phyloP scores from a whole-genome alignment of 2,113 vertebrate species.

The Mixornis gularis region DNA sequence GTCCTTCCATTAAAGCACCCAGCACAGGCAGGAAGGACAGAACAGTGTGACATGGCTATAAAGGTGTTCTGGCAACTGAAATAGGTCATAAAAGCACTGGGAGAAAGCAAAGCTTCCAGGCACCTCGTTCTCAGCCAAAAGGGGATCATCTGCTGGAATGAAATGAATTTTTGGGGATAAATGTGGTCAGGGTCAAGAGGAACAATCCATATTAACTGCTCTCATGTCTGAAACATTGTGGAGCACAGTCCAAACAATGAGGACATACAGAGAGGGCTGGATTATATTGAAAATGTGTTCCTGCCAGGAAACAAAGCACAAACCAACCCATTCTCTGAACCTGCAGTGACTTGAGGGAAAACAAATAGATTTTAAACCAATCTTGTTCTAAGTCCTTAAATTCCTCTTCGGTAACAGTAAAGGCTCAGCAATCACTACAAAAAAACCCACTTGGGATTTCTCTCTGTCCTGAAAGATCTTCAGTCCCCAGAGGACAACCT shows the following conservation, averaged over 20 bases:
- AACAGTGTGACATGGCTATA: not conserved
- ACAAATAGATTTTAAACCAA: not conserved
- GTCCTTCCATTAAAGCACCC: not conserved
- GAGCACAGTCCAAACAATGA: not conserved
- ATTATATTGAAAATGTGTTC: not conserved
- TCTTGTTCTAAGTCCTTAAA: not conserved
- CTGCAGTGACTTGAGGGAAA: not conserved
- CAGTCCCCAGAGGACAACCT: not conserved
- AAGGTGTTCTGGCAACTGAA: constrained; percentile 2
- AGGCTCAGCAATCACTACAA: not conserved
- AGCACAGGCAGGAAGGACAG: not conserved
- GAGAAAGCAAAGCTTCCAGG: not conserved
- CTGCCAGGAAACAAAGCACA: not conserved
- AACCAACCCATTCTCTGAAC: not conserved
- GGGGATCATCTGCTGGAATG: not conserved
- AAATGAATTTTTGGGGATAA: not conserved
- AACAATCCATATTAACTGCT: not conserved
- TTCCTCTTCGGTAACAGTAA: accelerated
- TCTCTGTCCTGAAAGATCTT: not conserved
- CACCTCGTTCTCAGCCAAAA: not conserved
- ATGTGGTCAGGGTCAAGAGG: not conserved
- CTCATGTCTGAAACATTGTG: not conserved
- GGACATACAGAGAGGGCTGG: not conserved
- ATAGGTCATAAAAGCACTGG: not conserved
- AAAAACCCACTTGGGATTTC: not conserved